A percentile compares a stretch with the other conserved stretches of the same genome.
Evolutionary conservation across 2,797 vertebrate species (phyloP).

Genomic region (Salarias fasciatus): DNA sequence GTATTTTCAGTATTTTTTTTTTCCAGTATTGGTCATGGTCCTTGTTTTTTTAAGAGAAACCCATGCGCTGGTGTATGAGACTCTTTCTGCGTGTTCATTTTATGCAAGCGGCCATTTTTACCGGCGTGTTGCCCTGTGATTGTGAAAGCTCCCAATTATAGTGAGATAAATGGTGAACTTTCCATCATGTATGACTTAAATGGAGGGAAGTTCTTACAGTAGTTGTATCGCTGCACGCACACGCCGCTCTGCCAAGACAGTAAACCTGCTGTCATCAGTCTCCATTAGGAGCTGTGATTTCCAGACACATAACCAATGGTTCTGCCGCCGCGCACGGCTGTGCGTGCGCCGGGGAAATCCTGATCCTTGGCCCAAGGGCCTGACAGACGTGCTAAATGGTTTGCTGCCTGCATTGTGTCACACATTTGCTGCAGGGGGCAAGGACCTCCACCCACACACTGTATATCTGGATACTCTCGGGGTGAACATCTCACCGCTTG

Average conservation of each 20-base stretch:
- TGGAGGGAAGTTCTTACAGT: too few species aligned
- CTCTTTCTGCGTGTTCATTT: too few species aligned
- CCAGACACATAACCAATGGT: conserved; percentile 34
- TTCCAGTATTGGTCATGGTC: too few species aligned
- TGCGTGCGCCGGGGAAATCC: conserved; percentile 30
- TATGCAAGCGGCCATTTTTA: too few species aligned
- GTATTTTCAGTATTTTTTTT: too few species aligned
- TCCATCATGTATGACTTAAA: too few species aligned
- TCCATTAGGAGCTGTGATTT: conserved; percentile 26
- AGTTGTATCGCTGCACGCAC: background rate
- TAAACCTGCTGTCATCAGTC: conserved; percentile 12
- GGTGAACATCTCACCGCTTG: conserved; percentile 1
- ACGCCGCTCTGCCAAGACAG: background rate
- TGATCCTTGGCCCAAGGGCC: conserved; percentile 5
- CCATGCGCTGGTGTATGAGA: too few species aligned
- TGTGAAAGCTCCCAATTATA: too few species aligned
- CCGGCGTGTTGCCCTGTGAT: too few species aligned
- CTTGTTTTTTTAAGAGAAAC: too few species aligned
- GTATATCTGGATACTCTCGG: conserved; percentile 13
- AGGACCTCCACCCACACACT: conserved; percentile 17
- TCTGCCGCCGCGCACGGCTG: conserved; percentile 12
- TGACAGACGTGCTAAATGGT: conserved; percentile 25
- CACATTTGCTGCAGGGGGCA: conserved; percentile 16
- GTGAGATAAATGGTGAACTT: too few species aligned
- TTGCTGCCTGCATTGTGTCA: conserved; percentile 24